Evolutionary conservation across 2,797 vertebrate species (phyloP).

Genomic region (Lepus oiostolus): DNA sequence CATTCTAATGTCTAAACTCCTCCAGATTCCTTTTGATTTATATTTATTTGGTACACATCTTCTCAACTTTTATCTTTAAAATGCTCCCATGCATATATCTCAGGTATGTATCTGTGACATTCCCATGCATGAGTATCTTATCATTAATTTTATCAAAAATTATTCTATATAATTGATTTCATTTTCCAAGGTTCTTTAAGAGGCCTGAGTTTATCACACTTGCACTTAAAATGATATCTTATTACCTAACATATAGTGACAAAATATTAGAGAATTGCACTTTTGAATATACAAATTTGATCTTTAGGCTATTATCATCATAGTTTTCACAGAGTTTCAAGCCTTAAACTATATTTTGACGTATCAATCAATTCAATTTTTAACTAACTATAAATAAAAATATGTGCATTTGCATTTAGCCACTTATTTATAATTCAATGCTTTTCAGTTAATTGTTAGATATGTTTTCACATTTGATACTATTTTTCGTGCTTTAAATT

Average conservation of each 20-base stretch:
- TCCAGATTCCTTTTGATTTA: too few species aligned
- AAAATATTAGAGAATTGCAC: not conserved
- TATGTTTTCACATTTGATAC: not conserved
- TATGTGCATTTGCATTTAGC: not conserved
- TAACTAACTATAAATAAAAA: not conserved
- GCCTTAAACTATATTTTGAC: not conserved
- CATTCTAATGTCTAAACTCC: too few species aligned
- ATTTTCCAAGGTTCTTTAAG: not conserved
- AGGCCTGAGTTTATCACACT: not conserved
- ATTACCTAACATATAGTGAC: not conserved
- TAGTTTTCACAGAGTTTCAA: not conserved
- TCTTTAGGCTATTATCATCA: not conserved
- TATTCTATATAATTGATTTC: not conserved
- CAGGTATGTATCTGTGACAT: too few species aligned
- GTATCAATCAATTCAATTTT: not conserved
- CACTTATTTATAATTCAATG: not conserved
- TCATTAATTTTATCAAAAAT: not conserved
- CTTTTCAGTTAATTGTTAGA: not conserved
- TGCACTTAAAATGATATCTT: not conserved
- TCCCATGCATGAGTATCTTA: too few species aligned
- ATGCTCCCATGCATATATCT: too few species aligned
- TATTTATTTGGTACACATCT: too few species aligned
- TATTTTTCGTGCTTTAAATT: not conserved
- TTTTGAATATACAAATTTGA: not conserved
- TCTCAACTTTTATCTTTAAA: too few species aligned